Percentiles rank a stretch among this genome's conserved stretches.
phyloP scores from a whole-genome alignment of 2,113 vertebrate genomes.

The Dryoscopus gambensis region DNA sequence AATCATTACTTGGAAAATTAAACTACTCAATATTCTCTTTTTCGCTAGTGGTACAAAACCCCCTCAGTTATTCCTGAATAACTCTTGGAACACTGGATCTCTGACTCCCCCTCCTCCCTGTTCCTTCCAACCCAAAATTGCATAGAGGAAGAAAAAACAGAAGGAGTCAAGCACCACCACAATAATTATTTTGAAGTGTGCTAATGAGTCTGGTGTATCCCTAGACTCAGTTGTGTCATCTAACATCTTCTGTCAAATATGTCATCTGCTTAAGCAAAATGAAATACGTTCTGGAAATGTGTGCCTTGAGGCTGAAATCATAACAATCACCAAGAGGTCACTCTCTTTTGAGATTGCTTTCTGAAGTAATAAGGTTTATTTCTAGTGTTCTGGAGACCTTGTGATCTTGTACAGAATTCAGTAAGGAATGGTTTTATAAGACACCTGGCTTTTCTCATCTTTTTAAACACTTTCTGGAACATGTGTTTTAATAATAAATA shows the following conservation, averaged over 20 bases:
- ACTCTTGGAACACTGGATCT: background rate
- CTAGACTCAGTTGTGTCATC: background rate
- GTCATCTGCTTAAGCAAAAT: background rate
- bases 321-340: background rate
- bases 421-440: background rate
- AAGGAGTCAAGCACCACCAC: background rate
- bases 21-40: background rate
- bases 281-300: background rate
- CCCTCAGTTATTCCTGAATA: background rate
- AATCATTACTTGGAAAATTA: background rate
- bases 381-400: background rate
- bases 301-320: background rate
- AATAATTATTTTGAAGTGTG: background rate
- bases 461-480: background rate
- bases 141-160: background rate
- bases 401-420: background rate
- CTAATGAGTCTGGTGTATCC: background rate
- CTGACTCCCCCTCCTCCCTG: background rate
- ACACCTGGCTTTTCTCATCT: background rate
- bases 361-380: slow-evolving; percentile 5
- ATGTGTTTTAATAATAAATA: background rate
- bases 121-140: background rate
- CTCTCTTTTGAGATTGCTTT: background rate
- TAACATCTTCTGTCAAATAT: background rate
- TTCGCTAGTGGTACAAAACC: background rate